Percentiles rank a stretch among this genome's conserved stretches.
phyloP scores from a whole-genome alignment of 2,797 vertebrate species.

The Arrhamphus sclerolepis region DNA sequence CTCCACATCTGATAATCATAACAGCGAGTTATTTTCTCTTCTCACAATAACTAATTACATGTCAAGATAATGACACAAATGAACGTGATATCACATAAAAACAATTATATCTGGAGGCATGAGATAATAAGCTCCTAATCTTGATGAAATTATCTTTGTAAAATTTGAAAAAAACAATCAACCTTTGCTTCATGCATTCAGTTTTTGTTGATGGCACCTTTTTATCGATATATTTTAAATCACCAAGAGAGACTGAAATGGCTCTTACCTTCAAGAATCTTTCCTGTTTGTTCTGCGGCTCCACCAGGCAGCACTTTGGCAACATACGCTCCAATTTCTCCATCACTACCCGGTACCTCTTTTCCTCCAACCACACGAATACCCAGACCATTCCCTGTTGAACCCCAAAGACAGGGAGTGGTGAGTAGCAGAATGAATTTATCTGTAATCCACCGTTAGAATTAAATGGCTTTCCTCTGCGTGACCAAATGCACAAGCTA shows the following conservation, averaged over 20 bases:
- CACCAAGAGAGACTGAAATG: not conserved
- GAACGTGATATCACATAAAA: no score
- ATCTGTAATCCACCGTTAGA: not conserved
- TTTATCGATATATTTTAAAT: not conserved
- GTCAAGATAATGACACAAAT: no score
- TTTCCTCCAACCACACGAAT: constrained; percentile 97
- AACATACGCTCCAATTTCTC: constrained; percentile 96
- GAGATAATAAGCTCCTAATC: no score
- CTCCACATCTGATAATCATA: no score
- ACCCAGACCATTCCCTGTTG: constrained; percentile 86
- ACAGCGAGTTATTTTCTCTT: no score
- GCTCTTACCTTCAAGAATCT: constrained; percentile 92
- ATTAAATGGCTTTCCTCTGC: no score
- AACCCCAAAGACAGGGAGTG: constrained; percentile 18
- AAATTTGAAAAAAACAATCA: no score
- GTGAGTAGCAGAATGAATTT: not conserved
- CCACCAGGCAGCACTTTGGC: constrained; percentile 96
- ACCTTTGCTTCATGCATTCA: no score
- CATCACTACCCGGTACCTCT: constrained; percentile 91
- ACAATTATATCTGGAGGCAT: no score
- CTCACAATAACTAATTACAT: no score
- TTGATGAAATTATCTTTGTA: no score
- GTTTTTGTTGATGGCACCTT: not conserved
- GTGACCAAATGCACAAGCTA: no score
- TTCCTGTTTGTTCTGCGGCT: constrained; percentile 93